Conservation (phyloP, 1,140 invertebrate species). For the Platyscapa corneri region DNA sequence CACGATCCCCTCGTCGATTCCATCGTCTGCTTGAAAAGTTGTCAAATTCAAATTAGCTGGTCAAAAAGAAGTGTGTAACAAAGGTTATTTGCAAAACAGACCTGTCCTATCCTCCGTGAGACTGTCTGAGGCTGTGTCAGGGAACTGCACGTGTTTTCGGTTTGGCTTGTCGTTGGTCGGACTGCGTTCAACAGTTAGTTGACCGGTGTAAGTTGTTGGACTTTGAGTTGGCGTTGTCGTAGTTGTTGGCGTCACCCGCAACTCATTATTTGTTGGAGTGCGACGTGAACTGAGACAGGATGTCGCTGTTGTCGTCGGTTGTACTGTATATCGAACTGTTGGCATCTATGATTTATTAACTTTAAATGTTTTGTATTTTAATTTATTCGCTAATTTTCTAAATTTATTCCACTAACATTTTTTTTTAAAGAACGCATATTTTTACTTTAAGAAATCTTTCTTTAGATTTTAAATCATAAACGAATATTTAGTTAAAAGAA, state of each 20-base stretch:
- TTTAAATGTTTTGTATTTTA: background rate
- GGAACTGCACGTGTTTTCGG: conserved; percentile 71
- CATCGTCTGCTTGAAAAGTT: conserved; percentile 22
- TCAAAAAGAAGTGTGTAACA: background rate
- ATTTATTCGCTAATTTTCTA: no score
- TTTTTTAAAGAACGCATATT: no score
- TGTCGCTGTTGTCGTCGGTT: conserved; percentile 65
- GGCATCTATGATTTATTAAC: conserved; percentile 58
- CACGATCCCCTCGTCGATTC: background rate
- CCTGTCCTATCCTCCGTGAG: conserved; percentile 47
- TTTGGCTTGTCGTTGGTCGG: conserved; percentile 47
- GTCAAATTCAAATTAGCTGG: background rate
- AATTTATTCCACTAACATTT: no score
- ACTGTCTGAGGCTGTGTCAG: conserved; percentile 55
- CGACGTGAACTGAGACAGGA: conserved; percentile 62
- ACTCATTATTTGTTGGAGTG: conserved; percentile 66
- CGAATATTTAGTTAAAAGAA: no score
- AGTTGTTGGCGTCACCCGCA: conserved; percentile 54
- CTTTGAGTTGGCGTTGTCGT: conserved; percentile 65
- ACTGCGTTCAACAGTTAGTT: conserved; percentile 58
- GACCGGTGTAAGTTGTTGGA: conserved; percentile 61
- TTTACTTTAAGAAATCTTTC: no score
- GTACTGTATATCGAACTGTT: conserved; percentile 61
- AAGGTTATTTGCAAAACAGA: conserved; percentile 18
- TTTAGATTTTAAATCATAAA: no score